Evolutionary conservation across 1,140 invertebrate species (phyloP).

Genomic region (Maniola jurtina): DNA sequence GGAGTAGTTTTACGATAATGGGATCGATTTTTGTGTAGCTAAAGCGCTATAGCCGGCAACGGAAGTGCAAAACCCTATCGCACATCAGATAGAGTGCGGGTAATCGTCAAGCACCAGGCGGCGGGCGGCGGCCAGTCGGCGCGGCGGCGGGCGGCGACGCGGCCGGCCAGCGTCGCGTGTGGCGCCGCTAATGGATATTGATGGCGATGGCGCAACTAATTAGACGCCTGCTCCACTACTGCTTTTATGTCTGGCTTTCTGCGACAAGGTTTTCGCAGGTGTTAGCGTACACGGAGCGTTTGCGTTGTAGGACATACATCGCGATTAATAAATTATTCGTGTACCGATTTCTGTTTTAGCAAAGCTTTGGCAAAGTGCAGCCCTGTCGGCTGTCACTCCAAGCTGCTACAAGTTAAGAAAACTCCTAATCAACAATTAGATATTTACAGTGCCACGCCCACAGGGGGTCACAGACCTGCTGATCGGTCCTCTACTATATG

Average conservation of each 20-base stretch:
- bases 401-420: too few relatives aligned
- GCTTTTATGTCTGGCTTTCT: conserved; percentile 44
- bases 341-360: too few relatives aligned
- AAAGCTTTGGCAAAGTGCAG: too few relatives aligned
- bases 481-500: too few relatives aligned
- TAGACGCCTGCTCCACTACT: conserved; percentile 55
- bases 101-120: conserved; percentile 44
- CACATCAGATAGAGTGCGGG: conserved; percentile 48
- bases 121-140: conserved; percentile 54
- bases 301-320: background rate
- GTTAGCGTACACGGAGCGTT: background rate
- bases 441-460: too few relatives aligned
- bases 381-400: too few relatives aligned
- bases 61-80: conserved; percentile 62
- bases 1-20: background rate
- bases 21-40: conserved; percentile 8
- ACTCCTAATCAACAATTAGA: too few relatives aligned
- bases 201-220: conserved; percentile 70
- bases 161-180: conserved; percentile 61
- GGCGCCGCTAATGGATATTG: conserved; percentile 76
- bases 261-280: conserved; percentile 17
- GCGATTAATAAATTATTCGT: too few relatives aligned
- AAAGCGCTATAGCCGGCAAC: conserved; percentile 25
- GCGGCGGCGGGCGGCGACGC: conserved; percentile 38
- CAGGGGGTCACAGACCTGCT: too few relatives aligned